Evolutionary conservation across 35 echinoderm and acorn worm genomes (phyloP).

Genomic region (Heliocidaris tuberculata): DNA sequence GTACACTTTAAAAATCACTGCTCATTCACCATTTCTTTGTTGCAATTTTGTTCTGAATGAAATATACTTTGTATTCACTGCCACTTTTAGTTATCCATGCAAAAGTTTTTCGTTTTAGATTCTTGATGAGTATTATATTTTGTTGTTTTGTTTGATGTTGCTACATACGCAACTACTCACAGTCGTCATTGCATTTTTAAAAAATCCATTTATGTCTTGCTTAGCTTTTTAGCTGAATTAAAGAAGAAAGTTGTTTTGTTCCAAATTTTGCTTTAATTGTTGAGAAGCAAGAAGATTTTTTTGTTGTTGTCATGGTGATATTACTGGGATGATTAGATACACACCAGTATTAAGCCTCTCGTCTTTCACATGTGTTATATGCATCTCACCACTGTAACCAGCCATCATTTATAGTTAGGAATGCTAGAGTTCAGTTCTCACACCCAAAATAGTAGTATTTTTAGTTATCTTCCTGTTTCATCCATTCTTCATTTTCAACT

Average conservation of each 20-base stretch:
- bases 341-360: constrained; percentile 37
- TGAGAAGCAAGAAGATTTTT: background rate
- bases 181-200: background rate
- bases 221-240: too few relatives aligned
- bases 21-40: background rate
- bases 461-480: background rate
- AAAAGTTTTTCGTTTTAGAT: background rate
- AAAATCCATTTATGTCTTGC: background rate
- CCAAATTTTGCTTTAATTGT: background rate
- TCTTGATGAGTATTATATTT: background rate
- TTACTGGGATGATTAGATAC: background rate
- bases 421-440: background rate
- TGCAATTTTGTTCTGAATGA: background rate
- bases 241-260: too few relatives aligned
- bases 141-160: background rate
- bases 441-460: background rate
- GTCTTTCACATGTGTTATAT: constrained; percentile 41
- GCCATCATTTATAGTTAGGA: constrained; percentile 10
- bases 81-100: background rate
- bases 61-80: background rate
- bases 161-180: background rate
- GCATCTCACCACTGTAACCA: constrained; percentile 20
- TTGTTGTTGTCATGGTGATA: background rate
- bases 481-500: background rate
- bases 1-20: background rate